These are phyloP conservation scores for Spea bombifrons DNA, from an alignment of 2,113 vertebrate species.

Conservation along the genomic window DNA sequence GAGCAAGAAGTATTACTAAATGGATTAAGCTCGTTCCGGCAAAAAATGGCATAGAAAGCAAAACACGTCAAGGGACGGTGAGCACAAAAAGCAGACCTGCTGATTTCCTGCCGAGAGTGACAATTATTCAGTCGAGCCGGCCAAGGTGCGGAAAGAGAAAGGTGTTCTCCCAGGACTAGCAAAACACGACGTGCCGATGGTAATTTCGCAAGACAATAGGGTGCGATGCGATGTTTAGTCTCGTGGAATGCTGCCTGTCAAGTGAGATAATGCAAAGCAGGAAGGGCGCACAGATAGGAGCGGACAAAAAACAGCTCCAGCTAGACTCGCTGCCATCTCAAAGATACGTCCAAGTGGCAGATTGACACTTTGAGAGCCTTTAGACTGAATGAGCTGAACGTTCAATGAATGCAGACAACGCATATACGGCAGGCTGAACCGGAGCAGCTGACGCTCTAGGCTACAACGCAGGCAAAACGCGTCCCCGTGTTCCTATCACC, in stretches of 20 bases:
- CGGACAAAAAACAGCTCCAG: neutral
- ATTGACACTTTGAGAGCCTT: too few species aligned
- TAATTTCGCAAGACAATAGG: conserved; percentile 19
- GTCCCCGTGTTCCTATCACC: too few species aligned
- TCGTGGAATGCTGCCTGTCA: conserved; percentile 13
- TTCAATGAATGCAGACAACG: too few species aligned
- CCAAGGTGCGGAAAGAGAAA: conserved; percentile 18
- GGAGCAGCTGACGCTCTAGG: too few species aligned
- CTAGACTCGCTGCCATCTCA: neutral
- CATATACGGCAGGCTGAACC: too few species aligned
- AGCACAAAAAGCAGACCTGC: conserved; percentile 39
- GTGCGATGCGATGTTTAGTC: neutral
- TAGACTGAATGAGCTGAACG: too few species aligned
- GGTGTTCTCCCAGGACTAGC: conserved; percentile 11
- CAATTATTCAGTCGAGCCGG: conserved; percentile 48
- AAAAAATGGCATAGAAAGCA: conserved; percentile 41
- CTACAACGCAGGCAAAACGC: too few species aligned
- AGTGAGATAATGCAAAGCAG: neutral
- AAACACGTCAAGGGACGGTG: conserved; percentile 40
- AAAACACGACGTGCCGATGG: conserved; percentile 30
- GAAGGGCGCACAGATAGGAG: conserved; percentile 18
- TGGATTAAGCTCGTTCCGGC: conserved; percentile 45
- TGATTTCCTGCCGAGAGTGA: conserved; percentile 37
- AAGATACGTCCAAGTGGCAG: neutral
- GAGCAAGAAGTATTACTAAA: conserved; percentile 26